Conservation (phyloP, 2,888 invertebrate genomes). For the Schizaphis graminum region DNA sequence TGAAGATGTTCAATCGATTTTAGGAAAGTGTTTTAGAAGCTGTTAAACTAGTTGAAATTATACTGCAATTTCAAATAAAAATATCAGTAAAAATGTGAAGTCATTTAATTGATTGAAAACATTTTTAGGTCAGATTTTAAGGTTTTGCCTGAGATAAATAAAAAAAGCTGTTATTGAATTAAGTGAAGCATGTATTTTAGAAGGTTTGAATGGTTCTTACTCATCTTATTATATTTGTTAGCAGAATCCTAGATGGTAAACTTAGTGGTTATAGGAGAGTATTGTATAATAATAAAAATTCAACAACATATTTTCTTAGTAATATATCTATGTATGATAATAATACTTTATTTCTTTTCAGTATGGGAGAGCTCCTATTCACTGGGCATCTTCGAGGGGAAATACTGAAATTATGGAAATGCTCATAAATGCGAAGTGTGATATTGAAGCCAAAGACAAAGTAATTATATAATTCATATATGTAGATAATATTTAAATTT, state of each 20-base stretch:
- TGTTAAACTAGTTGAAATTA: background rate
- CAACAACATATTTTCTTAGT: background rate
- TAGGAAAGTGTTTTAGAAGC: background rate
- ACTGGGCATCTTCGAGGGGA: conserved; percentile 82
- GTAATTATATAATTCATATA: conserved; percentile 71
- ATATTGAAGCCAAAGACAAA: conserved; percentile 82
- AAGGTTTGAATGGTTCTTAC: background rate
- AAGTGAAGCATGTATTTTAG: background rate
- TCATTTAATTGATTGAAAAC: background rate
- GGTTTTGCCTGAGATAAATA: background rate
- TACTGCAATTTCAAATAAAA: background rate
- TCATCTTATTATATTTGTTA: background rate
- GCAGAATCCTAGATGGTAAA: background rate
- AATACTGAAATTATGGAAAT: conserved; percentile 81
- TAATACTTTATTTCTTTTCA: conserved; percentile 70
- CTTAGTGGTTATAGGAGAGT: background rate
- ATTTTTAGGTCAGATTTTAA: background rate
- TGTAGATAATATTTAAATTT: background rate
- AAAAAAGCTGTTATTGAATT: background rate
- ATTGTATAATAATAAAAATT: background rate
- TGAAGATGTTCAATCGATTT: background rate
- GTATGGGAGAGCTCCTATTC: conserved; percentile 82
- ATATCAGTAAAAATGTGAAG: background rate
- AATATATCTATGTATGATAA: background rate
- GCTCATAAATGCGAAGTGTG: conserved; percentile 80